Base-by-base conservation (phyloP, 1,140 invertebrate species). In the Callitettix versicolor region DNA sequence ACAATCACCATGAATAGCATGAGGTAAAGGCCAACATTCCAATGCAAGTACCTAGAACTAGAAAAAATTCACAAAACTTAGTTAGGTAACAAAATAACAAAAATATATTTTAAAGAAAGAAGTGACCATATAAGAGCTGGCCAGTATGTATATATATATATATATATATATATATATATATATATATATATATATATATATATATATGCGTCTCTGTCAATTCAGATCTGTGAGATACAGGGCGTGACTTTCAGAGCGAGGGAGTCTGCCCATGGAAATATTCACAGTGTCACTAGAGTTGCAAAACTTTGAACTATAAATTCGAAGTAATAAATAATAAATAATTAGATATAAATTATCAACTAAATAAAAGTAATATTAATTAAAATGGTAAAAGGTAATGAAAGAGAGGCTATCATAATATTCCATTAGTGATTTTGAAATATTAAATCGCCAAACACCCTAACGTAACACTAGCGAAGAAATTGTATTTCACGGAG, bases 1-100 rank as follows among this genome's bases (percentile, higher is more conserved):
- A 95, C 87, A 59, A 99, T 95, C 1, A 99, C 83, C 79, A 97
- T 88, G 69, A 96, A 88, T 20, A 99, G 72, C 63, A 98, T 83
- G 54, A 85, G 77, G 67, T 95, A 96, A 1, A 99, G 76, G 12
- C 86, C 89, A 56, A 95, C 70, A 68, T 94, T 90, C 95, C 95
- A 98, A 69, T 95, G 91, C 65, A 98, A 90, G 71, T 92, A 95
- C 65, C 96, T 79, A 21, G 94, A 98, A 70, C 92, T 96, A 68
- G 69, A 79, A 15, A 56, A 38, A 60, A 68, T 61, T 55, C 57
- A 60, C 54, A 44, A 59, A 62, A 57, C 56, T 38, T 48, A 18
- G 46, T 18, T 46, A 54, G 17, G 20, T 48, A 26, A 48, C 38
- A 43, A n/a, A 34, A 43, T 52, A 14, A 52, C 17, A 41, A 7